These are phyloP conservation scores for Lagorchestes hirsutus DNA, from an alignment of 2,797 vertebrate species.

Conservation along the genomic window DNA sequence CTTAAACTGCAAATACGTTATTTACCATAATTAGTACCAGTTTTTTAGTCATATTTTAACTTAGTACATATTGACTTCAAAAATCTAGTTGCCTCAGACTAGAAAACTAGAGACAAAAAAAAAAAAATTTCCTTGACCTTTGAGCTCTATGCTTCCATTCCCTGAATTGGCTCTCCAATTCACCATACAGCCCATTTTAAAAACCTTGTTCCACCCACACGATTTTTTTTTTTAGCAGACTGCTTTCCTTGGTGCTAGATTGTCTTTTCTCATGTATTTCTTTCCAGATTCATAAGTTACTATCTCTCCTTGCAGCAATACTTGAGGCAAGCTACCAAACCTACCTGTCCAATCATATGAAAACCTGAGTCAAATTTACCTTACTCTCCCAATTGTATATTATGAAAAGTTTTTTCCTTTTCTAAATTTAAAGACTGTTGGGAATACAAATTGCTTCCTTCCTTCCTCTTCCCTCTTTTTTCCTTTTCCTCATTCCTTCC, in stretches of 20 bases:
- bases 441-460: not conserved
- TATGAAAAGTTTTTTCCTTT: conserved; percentile 19
- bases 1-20: conserved; percentile 9
- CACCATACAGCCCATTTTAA: not conserved
- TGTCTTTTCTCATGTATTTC: not conserved
- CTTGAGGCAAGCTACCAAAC: conserved; percentile 18
- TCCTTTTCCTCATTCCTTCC: not conserved
- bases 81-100: not conserved
- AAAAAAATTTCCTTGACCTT: not conserved
- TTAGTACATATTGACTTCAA: conserved; percentile 11
- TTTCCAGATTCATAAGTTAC: not conserved
- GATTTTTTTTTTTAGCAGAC: conserved; percentile 6
- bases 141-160: not conserved
- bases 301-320: not conserved
- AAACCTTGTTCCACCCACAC: not conserved
- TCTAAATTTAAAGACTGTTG: not conserved
- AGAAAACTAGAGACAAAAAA: no score
- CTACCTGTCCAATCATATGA: not conserved
- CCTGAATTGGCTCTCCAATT: conserved; percentile 8
- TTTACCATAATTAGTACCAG: conserved; percentile 49
- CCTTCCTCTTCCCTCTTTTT: not conserved
- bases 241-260: not conserved
- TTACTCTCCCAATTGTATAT: no score
- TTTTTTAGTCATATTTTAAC: conserved; percentile 40
- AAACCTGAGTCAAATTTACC: not conserved